These are phyloP conservation scores for Platichthys stellatus DNA, from an alignment of 2,113 vertebrate genomes.

Conservation along the genomic window DNA sequence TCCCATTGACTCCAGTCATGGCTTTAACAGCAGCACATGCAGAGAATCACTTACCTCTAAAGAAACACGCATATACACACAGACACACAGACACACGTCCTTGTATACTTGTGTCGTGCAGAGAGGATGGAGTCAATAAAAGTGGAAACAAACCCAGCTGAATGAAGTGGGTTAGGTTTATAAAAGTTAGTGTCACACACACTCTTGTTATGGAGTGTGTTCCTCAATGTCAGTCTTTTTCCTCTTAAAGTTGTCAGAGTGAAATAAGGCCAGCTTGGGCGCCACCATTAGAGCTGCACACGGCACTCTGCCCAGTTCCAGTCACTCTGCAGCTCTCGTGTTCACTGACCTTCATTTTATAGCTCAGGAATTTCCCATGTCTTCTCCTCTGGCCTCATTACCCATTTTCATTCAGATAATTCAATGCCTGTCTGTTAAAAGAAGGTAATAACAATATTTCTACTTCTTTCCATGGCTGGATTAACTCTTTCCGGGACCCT, in stretches of 20 bases:
- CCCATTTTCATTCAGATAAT: slow-evolving; percentile 10
- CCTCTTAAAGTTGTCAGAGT: slow-evolving; percentile 15
- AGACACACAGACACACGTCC: neutral
- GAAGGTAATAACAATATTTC: neutral
- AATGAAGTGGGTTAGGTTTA: neutral
- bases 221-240: slow-evolving; percentile 4
- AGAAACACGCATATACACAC: neutral
- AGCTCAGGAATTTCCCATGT: slow-evolving; percentile 42
- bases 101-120: neutral
- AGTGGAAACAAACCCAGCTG: slow-evolving; percentile 18
- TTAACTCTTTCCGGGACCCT: neutral
- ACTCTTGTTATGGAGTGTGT: neutral
- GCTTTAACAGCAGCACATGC: slow-evolving; percentile 57
- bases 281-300: neutral
- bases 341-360: slow-evolving; percentile 42
- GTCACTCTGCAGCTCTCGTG: slow-evolving; percentile 19
- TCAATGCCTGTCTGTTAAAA: neutral
- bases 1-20: slow-evolving; percentile 69
- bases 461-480: neutral
- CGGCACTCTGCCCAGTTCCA: slow-evolving; percentile 22
- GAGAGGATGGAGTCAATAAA: neutral
- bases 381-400: slow-evolving; percentile 3
- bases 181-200: slow-evolving; percentile 10
- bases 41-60: slow-evolving; percentile 55
- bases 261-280: slow-evolving; percentile 6